Conservation (phyloP, 2,888 invertebrate species). For the Mimachlamys varia region DNA sequence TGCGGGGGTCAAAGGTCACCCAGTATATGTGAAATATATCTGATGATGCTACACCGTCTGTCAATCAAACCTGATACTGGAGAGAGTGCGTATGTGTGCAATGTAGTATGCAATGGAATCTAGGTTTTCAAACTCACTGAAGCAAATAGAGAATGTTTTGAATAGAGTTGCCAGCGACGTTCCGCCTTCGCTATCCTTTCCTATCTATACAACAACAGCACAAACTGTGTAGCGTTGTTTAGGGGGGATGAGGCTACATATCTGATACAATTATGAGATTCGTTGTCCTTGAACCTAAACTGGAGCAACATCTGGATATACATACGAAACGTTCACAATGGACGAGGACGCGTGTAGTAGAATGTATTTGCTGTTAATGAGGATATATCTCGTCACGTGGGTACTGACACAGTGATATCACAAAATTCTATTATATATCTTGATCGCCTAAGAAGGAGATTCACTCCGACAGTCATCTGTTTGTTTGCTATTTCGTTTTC, state of each 20-base stretch:
- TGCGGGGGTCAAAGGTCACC: background rate
- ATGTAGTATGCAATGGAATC: background rate
- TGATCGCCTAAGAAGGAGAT: too few relatives aligned
- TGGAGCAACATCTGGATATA: background rate
- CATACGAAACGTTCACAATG: background rate
- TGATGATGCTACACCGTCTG: conserved; percentile 3
- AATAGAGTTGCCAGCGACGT: background rate
- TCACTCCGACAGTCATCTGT: too few relatives aligned
- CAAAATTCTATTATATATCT: background rate
- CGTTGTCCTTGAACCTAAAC: background rate
- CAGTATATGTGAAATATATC: conserved; percentile 21
- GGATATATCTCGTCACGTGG: background rate
- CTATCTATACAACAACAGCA: background rate
- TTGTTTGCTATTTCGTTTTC: too few relatives aligned
- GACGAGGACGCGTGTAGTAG: background rate
- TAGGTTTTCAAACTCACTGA: background rate
- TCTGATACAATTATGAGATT: background rate
- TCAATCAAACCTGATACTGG: background rate
- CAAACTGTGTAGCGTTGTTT: background rate
- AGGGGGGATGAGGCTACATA: background rate
- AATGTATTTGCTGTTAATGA: background rate
- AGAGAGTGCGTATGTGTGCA: conserved; percentile 21
- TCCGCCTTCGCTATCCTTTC: background rate
- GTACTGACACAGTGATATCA: background rate
- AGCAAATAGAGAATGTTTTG: background rate